Percentiles rank a stretch among this genome's conserved stretches.
Conservation (phyloP, 2,113 vertebrate species). For the Macroglossus sobrinus region DNA sequence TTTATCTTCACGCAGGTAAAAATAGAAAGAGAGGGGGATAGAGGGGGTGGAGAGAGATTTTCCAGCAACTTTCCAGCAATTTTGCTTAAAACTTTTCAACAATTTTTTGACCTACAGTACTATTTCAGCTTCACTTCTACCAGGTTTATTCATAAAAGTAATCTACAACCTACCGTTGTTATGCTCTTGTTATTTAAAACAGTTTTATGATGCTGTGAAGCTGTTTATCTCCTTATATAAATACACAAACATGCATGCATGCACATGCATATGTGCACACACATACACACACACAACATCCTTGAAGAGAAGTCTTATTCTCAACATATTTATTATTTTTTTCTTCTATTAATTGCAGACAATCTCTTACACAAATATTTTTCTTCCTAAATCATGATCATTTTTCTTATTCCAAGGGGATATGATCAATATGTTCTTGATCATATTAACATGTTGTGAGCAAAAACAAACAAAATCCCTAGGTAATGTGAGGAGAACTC, state of each 20-base stretch:
- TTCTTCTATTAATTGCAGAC: neutral
- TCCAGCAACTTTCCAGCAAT: neutral
- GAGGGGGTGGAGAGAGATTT: neutral
- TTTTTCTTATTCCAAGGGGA: neutral
- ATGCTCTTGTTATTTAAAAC: neutral
- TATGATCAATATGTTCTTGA: conserved; percentile 22
- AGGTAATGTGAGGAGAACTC: neutral
- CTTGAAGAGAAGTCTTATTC: neutral
- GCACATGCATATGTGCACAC: no score
- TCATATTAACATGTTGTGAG: neutral
- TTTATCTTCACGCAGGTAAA: neutral
- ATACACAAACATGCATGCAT: neutral
- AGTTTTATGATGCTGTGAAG: neutral
- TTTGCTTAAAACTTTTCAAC: neutral
- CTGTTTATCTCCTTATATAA: neutral
- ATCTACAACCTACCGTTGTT: neutral
- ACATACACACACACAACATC: neutral
- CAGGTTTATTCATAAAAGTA: neutral
- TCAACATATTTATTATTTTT: neutral
- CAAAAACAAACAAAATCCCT: neutral
- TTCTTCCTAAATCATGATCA: neutral
- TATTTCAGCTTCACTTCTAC: neutral
- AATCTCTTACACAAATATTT: neutral
- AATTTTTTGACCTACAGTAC: neutral
- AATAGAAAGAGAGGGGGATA: neutral